These are phyloP conservation scores for Pelusios castaneus DNA, from an alignment of 2,113 vertebrate genomes.

Conservation along the genomic window DNA sequence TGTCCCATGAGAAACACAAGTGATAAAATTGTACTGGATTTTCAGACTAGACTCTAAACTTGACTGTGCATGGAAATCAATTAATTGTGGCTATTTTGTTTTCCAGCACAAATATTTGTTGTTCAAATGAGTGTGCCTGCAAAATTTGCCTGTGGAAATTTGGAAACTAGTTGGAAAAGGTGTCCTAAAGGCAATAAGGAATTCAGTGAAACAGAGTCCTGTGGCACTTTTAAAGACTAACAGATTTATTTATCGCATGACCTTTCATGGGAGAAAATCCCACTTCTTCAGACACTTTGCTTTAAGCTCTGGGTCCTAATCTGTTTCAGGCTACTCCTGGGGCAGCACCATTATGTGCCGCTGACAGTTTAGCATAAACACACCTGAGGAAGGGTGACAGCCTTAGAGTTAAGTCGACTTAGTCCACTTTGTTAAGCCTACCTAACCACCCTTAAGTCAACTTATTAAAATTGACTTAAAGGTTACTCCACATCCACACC, in stretches of 20 bases:
- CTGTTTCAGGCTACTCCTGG: background rate
- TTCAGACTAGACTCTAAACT: background rate
- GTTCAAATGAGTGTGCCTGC: background rate
- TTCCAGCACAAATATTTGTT: background rate
- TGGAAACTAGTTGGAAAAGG: background rate
- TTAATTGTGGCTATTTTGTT: background rate
- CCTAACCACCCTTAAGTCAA: too few species aligned
- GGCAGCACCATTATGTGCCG: background rate
- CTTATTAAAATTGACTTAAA: too few species aligned
- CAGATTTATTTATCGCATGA: too few species aligned
- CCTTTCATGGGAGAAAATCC: too few species aligned
- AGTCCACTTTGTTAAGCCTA: too few species aligned
- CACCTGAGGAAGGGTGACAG: background rate
- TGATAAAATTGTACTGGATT: background rate
- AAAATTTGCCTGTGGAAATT: background rate
- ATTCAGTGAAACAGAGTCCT: background rate
- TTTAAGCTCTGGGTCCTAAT: background rate
- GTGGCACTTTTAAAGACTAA: too few species aligned
- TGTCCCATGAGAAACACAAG: background rate
- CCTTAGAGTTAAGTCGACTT: too few species aligned
- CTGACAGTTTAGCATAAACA: background rate
- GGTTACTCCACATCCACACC: too few species aligned
- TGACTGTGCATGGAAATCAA: background rate
- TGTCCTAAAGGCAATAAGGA: background rate
- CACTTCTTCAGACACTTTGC: too few species aligned